Conservation (phyloP, 2,888 invertebrate species). For the Archips crataeganus region DNA sequence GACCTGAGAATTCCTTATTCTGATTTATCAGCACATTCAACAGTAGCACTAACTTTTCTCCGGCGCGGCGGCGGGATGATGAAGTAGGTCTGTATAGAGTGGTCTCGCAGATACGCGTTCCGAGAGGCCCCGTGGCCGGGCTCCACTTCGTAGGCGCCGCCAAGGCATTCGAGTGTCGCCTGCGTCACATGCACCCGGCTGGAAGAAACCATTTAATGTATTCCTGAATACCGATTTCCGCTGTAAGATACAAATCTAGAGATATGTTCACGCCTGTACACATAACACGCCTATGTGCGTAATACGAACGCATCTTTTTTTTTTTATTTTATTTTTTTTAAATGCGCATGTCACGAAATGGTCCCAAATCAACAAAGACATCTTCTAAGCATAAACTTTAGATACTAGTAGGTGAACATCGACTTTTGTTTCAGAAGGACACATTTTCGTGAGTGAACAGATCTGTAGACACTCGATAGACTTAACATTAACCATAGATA, state of each 20-base stretch:
- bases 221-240: background rate
- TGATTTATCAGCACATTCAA: background rate
- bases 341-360: no score
- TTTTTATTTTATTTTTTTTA: no score
- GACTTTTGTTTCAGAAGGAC: no score
- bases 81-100: constrained; percentile 94
- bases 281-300: no score
- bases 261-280: no score
- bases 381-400: no score
- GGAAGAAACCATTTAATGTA: constrained; percentile 48
- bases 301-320: no score
- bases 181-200: constrained; percentile 94
- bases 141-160: constrained; percentile 96
- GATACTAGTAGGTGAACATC: no score
- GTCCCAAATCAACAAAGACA: no score
- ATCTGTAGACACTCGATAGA: no score
- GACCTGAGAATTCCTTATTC: background rate
- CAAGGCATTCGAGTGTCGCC: constrained; percentile 93
- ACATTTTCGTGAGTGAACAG: no score
- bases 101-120: constrained; percentile 93
- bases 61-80: constrained; percentile 94
- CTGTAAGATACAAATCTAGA: background rate
- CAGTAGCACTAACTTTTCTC: constrained; percentile 88
- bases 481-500: no score
- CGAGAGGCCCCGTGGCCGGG: constrained; percentile 93